Conservation (phyloP, 2,113 vertebrate species). For the Lophius piscatorius region DNA sequence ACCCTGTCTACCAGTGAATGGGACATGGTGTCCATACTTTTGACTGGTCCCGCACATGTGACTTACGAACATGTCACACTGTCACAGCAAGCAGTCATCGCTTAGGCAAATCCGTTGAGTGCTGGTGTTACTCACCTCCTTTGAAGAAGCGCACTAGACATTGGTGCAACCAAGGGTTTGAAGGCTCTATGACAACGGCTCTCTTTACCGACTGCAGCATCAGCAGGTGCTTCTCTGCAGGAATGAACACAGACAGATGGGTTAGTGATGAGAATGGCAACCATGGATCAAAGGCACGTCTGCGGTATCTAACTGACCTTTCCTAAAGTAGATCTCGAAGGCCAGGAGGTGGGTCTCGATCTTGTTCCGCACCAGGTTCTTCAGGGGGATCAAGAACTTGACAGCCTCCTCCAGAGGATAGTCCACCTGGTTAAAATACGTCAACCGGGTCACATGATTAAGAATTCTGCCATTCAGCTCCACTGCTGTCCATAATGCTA, state of each 20-base stretch:
- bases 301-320: no score
- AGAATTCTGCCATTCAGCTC: no score
- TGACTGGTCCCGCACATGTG: no score
- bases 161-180: conserved; percentile 98
- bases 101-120: no score
- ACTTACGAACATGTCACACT: no score
- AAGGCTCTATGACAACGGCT: conserved; percentile 89
- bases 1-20: no score
- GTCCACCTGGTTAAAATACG: conserved; percentile 84
- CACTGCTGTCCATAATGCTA: no score
- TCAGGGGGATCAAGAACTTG: conserved; percentile 97
- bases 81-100: background rate
- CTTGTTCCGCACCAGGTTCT: conserved; percentile 96
- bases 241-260: no score
- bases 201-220: conserved; percentile 98
- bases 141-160: conserved; percentile 97
- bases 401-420: conserved; percentile 98
- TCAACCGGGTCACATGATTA: no score
- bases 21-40: no score
- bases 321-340: conserved; percentile 99
- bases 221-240: conserved; percentile 95
- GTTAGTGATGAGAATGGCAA: background rate
- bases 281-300: no score
- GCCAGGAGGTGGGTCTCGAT: conserved; percentile 99
- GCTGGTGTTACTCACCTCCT: no score